Percentiles rank a stretch among this genome's conserved stretches.
Conservation (phyloP, 2,113 vertebrate species). For the Egretta garzetta region DNA sequence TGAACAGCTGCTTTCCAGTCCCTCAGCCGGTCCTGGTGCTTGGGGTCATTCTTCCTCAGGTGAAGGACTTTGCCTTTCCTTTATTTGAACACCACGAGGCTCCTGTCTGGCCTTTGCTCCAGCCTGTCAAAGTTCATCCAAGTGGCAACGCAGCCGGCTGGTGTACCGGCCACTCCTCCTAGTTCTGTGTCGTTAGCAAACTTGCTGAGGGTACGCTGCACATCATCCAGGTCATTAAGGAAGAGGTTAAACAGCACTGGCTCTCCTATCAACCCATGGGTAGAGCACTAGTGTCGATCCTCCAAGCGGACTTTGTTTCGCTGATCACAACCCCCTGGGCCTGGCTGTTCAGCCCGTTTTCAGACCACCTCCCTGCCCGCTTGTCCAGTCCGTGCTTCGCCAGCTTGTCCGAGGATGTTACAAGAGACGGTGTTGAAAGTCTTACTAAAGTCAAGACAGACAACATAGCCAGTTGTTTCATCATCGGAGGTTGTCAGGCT, state of each 20-base stretch:
- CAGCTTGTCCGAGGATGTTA: background rate
- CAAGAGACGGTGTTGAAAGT: background rate
- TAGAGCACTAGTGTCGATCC: background rate
- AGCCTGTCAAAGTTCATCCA: background rate
- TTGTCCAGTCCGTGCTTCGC: background rate
- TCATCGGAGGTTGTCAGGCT: background rate
- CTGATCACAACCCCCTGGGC: background rate
- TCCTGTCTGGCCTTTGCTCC: background rate
- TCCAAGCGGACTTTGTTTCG: background rate
- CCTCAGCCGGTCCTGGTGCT: background rate
- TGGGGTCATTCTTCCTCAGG: background rate
- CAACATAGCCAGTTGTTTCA: background rate
- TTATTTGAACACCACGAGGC: background rate
- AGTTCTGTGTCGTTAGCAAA: background rate
- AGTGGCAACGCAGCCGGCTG: background rate
- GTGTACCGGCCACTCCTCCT: background rate
- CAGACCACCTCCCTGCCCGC: background rate
- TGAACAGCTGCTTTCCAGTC: background rate
- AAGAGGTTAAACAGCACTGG: background rate
- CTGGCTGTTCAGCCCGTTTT: background rate
- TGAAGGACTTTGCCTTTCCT: background rate
- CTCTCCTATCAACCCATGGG: accelerated
- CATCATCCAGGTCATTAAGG: background rate
- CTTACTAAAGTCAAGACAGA: background rate
- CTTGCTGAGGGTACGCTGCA: background rate